Evolutionary conservation across 1,140 invertebrate genomes (phyloP).

Genomic region (Drosophila orena): DNA sequence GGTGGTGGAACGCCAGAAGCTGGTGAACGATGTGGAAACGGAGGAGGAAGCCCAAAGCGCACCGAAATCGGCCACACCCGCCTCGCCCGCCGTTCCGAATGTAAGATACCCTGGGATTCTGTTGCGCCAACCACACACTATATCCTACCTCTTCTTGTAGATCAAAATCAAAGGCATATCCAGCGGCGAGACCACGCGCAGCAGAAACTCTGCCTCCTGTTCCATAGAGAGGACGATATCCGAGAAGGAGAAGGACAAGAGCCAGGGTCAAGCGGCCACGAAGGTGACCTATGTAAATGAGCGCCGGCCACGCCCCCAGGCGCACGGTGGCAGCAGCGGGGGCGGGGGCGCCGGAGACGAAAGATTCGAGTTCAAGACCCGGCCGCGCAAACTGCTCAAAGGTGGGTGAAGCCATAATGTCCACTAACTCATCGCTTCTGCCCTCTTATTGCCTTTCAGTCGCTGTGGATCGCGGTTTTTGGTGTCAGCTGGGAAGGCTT

Average conservation of each 20-base stretch:
- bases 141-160: conserved; percentile 43
- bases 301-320: conserved; percentile 85
- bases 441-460: conserved; percentile 27
- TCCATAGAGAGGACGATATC: conserved; percentile 81
- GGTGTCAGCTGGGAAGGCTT: conserved; percentile 6
- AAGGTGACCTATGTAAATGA: conserved; percentile 87
- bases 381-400: conserved; percentile 82
- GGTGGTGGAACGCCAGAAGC: conserved; percentile 80
- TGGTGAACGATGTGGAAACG: conserved; percentile 80
- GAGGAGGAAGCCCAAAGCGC: conserved; percentile 78
- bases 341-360: conserved; percentile 57
- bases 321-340: conserved; percentile 23
- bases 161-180: conserved; percentile 78
- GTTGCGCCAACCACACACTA: background rate
- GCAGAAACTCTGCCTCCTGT: conserved; percentile 79
- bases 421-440: conserved; percentile 13
- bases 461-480: conserved; percentile 59
- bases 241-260: conserved; percentile 63
- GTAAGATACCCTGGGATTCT: conserved; percentile 50
- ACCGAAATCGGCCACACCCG: conserved; percentile 77
- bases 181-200: conserved; percentile 81
- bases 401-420: conserved; percentile 43
- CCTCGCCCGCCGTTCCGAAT: conserved; percentile 83
- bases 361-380: conserved; percentile 79
- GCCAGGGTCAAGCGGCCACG: conserved; percentile 73